phyloP scores from a whole-genome alignment of 2,888 invertebrate species.

The Phymatocera aterrima region DNA sequence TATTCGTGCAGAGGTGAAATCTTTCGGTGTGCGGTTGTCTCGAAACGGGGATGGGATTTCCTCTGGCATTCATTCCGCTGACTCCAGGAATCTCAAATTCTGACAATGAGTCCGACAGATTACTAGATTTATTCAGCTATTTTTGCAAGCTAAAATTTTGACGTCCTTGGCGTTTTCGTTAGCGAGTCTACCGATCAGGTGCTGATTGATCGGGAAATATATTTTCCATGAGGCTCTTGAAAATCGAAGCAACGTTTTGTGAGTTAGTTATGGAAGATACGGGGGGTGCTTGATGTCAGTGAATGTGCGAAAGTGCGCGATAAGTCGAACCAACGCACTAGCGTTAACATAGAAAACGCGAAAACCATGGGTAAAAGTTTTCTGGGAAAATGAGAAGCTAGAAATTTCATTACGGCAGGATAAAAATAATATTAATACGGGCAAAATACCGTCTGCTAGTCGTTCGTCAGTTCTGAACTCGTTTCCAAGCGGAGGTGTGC shows the following conservation, averaged over 20 bases:
- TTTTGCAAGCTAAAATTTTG: not conserved
- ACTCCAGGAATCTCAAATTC: conserved; percentile 18
- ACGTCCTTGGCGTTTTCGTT: not conserved
- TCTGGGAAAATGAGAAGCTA: conserved; percentile 30
- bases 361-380: conserved; percentile 17
- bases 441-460: conserved; percentile 50
- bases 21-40: not conserved
- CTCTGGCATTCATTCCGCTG: conserved; percentile 4
- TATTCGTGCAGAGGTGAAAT: conserved; percentile 10
- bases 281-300: not conserved
- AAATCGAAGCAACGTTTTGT: too few relatives aligned
- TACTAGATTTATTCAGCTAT: not conserved
- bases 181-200: not conserved
- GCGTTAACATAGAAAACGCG: not conserved
- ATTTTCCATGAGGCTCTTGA: too few relatives aligned
- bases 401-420: conserved; percentile 58
- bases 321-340: not conserved
- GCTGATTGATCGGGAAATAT: too few relatives aligned
- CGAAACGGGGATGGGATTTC: not conserved
- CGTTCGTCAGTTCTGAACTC: conserved; percentile 51
- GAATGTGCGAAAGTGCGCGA: not conserved
- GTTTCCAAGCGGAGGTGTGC: conserved; percentile 21
- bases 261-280: too few relatives aligned
- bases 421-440: conserved; percentile 60
- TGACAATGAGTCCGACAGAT: not conserved